Evolutionary conservation across 2,888 invertebrate genomes (phyloP).

Genomic region (Campoplex capitator): DNA sequence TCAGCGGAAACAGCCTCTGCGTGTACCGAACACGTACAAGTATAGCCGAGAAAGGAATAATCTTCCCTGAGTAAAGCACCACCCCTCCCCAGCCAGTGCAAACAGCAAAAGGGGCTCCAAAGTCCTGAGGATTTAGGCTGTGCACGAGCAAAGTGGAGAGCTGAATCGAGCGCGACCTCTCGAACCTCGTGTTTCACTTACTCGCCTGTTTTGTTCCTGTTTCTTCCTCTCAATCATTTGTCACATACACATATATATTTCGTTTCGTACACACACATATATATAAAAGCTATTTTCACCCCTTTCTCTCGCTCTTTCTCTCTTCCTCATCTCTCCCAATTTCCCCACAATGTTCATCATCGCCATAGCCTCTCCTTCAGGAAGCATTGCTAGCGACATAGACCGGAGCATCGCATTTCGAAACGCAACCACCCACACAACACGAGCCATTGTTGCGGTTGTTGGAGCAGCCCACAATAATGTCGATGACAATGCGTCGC

Average conservation of each 20-base stretch:
- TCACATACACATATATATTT: neutral
- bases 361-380: neutral
- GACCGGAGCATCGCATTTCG: constrained; percentile 40
- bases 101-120: constrained; percentile 43
- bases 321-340: constrained; percentile 7
- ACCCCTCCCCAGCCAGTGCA: neutral
- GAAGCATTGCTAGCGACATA: constrained; percentile 14
- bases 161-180: constrained; percentile 15
- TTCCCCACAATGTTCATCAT: constrained; percentile 45
- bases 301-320: neutral
- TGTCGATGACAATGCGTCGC: constrained; percentile 71
- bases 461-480: constrained; percentile 71
- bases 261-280: neutral
- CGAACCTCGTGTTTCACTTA: constrained; percentile 32
- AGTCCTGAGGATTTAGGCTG: constrained; percentile 38
- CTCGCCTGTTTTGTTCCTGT: neutral
- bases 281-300: neutral
- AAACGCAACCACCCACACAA: constrained; percentile 19
- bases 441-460: constrained; percentile 56
- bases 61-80: neutral
- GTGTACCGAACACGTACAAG: neutral
- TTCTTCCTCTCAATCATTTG: neutral
- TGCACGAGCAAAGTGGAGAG: constrained; percentile 26
- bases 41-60: neutral
- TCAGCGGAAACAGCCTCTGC: neutral